A percentile compares a stretch with the other conserved stretches of the same genome.
phyloP scores from a whole-genome alignment of 2,113 vertebrate genomes.

The Paracanthobrama guichenoti region DNA sequence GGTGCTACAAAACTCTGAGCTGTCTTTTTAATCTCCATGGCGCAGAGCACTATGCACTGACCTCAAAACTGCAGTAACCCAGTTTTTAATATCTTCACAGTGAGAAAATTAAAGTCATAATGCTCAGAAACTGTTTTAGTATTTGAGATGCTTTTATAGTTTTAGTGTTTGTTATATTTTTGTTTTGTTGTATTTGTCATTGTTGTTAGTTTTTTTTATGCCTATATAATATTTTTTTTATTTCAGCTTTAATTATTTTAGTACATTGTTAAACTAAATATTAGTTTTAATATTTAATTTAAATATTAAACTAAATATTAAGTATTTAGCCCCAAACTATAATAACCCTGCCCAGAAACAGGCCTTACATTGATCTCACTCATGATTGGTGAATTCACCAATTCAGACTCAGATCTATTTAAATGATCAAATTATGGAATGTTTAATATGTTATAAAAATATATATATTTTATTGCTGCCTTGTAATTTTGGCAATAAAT shows the following conservation, averaged over 20 bases:
- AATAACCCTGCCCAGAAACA: too few species aligned
- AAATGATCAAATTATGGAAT: too few species aligned
- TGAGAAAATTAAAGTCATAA: slow-evolving; percentile 31
- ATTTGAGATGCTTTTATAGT: background rate
- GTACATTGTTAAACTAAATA: background rate
- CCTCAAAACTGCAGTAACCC: slow-evolving; percentile 49
- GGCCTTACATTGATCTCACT: background rate
- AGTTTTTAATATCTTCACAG: slow-evolving; percentile 21
- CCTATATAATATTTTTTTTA: background rate
- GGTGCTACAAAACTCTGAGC: background rate
- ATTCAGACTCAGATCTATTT: too few species aligned
- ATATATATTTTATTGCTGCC: too few species aligned
- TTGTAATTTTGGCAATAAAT: too few species aligned
- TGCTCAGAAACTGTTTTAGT: background rate
- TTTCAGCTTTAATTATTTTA: background rate
- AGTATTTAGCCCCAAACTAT: too few species aligned
- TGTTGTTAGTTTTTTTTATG: background rate
- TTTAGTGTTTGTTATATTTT: background rate
- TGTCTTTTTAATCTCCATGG: slow-evolving; percentile 3
- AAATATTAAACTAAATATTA: too few species aligned
- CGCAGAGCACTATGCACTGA: slow-evolving; percentile 16
- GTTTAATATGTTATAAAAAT: too few species aligned
- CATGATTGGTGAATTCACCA: background rate
- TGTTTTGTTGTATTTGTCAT: background rate
- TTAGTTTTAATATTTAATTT: background rate